A percentile compares a stretch with the other conserved stretches of the same genome.
These are phyloP conservation scores for Python bivittatus DNA, from an alignment of 2,113 vertebrate genomes.

Conservation along the genomic window DNA sequence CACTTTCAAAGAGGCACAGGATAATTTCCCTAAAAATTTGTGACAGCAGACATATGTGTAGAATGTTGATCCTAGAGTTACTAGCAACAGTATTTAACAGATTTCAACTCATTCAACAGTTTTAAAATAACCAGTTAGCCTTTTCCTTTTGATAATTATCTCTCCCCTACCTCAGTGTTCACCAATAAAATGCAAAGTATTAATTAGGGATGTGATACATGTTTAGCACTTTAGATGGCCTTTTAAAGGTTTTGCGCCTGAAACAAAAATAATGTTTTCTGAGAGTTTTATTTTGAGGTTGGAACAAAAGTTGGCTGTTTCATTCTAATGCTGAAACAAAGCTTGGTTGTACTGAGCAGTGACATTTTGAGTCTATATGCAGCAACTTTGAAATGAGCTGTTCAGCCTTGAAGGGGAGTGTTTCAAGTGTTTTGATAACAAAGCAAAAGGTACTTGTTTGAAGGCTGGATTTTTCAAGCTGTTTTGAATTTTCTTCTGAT, in stretches of 20 bases:
- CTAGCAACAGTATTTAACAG: neutral
- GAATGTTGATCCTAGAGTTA: neutral
- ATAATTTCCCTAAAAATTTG: neutral
- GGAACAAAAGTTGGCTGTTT: neutral
- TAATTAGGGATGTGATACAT: neutral
- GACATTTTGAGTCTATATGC: neutral
- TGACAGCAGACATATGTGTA: neutral
- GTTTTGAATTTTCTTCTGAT: neutral
- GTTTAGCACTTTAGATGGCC: neutral
- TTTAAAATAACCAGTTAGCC: neutral
- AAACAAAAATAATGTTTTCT: neutral
- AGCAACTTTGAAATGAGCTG: neutral
- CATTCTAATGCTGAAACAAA: neutral
- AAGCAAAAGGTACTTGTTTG: neutral
- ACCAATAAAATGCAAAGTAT: neutral
- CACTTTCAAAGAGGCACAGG: neutral
- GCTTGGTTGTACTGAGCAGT: neutral
- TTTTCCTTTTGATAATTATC: neutral
- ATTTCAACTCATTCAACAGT: neutral
- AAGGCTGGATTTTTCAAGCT: neutral
- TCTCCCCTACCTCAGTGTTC: neutral
- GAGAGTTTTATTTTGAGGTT: neutral
- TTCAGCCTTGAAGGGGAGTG: neutral
- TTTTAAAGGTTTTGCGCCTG: neutral
- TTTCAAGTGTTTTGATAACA: neutral